phyloP scores from a whole-genome alignment of 1,140 invertebrate species.

The Leguminivora glycinivorella region DNA sequence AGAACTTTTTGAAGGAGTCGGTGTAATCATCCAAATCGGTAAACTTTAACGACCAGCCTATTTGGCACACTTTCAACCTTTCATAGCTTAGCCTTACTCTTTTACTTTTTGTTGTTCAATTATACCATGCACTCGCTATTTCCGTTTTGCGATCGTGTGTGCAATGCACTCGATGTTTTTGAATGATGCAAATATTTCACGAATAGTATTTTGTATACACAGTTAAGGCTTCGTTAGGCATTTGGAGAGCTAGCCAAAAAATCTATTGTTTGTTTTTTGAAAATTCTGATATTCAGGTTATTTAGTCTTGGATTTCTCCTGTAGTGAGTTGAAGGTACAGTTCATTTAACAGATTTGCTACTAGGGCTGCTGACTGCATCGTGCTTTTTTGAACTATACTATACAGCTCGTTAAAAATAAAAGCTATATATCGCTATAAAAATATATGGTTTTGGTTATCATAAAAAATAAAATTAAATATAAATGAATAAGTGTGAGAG shows the following conservation, averaged over 20 bases:
- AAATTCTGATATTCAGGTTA: no score
- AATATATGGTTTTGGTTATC: no score
- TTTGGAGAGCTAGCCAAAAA: background rate
- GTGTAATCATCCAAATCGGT: constrained; percentile 52
- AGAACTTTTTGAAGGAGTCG: constrained; percentile 37
- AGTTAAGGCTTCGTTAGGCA: background rate
- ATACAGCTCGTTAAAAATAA: no score
- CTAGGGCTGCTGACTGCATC: no score
- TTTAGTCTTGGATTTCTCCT: no score
- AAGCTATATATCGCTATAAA: no score
- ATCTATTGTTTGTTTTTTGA: background rate
- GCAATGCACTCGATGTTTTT: constrained; percentile 50
- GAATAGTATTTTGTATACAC: constrained; percentile 38
- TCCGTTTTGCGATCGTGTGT: constrained; percentile 51
- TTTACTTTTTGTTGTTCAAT: constrained; percentile 51
- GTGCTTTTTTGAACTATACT: no score
- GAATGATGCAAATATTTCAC: constrained; percentile 43
- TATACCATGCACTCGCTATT: constrained; percentile 51
- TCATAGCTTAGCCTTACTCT: constrained; percentile 35
- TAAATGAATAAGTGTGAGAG: no score
- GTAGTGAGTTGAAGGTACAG: no score
- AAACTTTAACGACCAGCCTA: constrained; percentile 51
- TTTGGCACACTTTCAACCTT: constrained; percentile 62
- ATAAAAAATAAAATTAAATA: no score
- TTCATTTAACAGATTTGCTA: no score